A percentile compares a stretch with the other conserved stretches of the same genome.
phyloP scores from a whole-genome alignment of 2,888 invertebrate genomes.

The Zhuqinia jingwanae region DNA sequence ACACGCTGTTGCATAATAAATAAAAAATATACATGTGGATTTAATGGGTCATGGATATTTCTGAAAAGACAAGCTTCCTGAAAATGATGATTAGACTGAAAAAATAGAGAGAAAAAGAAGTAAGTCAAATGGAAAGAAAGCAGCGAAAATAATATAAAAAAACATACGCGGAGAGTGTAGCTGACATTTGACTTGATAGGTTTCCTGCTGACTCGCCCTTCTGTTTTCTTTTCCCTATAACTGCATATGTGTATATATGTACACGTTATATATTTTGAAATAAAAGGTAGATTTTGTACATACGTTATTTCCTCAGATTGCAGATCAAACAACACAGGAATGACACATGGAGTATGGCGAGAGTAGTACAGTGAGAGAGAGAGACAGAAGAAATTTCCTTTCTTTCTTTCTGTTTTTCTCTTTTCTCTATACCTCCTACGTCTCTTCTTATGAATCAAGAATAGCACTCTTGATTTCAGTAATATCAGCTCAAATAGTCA shows the following conservation, averaged over 20 bases:
- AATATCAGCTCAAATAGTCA: too few relatives aligned
- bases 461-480: too few relatives aligned
- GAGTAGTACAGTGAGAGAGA: not conserved
- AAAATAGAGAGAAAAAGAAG: not conserved
- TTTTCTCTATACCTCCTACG: not conserved
- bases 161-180: conserved; percentile 33
- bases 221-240: too few relatives aligned
- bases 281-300: too few relatives aligned
- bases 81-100: not conserved
- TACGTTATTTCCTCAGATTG: too few relatives aligned
- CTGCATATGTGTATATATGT: too few relatives aligned
- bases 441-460: too few relatives aligned
- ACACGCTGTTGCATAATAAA: too few relatives aligned
- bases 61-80: not conserved
- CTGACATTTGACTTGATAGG: conserved; percentile 47
- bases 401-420: not conserved
- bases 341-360: not conserved
- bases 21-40: too few relatives aligned
- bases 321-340: not conserved
- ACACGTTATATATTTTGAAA: too few relatives aligned
- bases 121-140: not conserved
- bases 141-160: not conserved
- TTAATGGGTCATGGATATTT: not conserved
- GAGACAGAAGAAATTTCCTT: not conserved
- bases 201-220: conserved; percentile 34